Conservation (phyloP, 1,140 invertebrate species). For the Zaprionus nigranus region DNA sequence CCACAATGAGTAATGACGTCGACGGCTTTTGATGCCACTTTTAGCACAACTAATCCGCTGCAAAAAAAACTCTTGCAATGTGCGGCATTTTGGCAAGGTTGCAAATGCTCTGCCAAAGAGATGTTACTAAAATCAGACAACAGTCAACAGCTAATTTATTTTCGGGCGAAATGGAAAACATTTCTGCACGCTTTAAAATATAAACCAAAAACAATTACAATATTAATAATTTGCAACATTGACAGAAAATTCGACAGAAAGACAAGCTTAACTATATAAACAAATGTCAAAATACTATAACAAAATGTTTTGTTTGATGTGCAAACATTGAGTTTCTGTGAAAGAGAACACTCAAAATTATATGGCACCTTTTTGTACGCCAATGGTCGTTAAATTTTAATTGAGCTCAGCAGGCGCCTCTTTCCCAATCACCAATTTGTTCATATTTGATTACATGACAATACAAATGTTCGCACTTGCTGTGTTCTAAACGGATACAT, state of each 20-base stretch:
- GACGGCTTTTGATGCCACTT: constrained; percentile 25
- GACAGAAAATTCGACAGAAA: no score
- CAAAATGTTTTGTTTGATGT: no score
- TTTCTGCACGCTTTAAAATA: background rate
- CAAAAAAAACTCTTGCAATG: constrained; percentile 1
- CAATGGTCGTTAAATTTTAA: constrained; percentile 46
- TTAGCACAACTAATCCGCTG: background rate
- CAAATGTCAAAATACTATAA: no score
- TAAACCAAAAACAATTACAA: background rate
- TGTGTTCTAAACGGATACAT: constrained; percentile 1
- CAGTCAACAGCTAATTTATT: background rate
- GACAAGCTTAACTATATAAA: no score
- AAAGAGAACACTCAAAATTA: constrained; percentile 30
- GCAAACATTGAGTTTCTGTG: no score
- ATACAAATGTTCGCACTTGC: constrained; percentile 24
- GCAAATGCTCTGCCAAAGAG: background rate
- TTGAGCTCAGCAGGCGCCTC: constrained; percentile 35
- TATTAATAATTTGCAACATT: no score
- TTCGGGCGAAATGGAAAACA: background rate
- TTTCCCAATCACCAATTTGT: constrained; percentile 37
- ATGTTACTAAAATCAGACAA: background rate
- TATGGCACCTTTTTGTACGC: constrained; percentile 46
- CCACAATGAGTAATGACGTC: constrained; percentile 58
- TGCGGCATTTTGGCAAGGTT: constrained; percentile 10
- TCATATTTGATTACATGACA: constrained; percentile 47